A percentile compares a stretch with the other conserved stretches of the same genome.
These are phyloP conservation scores for Rotaria sp. DNA, from an alignment of 2,888 invertebrate species.

Conservation along the genomic window DNA sequence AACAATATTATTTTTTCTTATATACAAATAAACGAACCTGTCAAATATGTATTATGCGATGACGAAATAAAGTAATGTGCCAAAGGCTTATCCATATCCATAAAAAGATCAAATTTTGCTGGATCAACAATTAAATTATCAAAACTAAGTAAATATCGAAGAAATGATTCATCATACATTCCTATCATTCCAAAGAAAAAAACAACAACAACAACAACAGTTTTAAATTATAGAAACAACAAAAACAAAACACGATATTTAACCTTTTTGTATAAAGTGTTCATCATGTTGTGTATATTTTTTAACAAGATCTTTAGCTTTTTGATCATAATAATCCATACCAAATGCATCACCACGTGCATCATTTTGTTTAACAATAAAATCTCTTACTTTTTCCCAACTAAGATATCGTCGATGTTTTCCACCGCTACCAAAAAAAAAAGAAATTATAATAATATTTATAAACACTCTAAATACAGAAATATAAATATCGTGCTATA, in stretches of 20 bases:
- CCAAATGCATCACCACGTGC: not conserved
- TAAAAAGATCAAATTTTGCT: slow-evolving; percentile 79
- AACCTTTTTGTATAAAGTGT: not conserved
- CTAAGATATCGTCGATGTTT: not conserved
- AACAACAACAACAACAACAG: not conserved
- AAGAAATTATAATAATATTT: not conserved
- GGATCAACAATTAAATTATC: slow-evolving; percentile 98
- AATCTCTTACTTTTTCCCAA: not conserved
- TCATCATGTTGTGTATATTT: not conserved
- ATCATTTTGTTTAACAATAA: not conserved
- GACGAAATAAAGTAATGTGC: slow-evolving; percentile 98
- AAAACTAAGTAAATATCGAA: slow-evolving; percentile 86
- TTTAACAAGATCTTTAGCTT: not conserved
- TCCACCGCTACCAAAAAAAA: not conserved
- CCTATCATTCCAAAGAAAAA: not conserved
- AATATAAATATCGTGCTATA: too few relatives aligned
- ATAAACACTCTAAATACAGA: too few relatives aligned
- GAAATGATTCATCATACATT: slow-evolving; percentile 20
- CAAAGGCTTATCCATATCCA: slow-evolving; percentile 93
- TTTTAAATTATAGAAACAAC: not conserved
- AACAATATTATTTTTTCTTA: too few relatives aligned
- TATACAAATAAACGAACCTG: slow-evolving; percentile 57
- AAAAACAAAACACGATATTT: too few relatives aligned
- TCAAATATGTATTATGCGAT: slow-evolving; percentile 56
- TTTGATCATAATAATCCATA: not conserved